These are phyloP conservation scores for Samia ricini DNA, from an alignment of 1,140 invertebrate genomes.

Conservation along the genomic window DNA sequence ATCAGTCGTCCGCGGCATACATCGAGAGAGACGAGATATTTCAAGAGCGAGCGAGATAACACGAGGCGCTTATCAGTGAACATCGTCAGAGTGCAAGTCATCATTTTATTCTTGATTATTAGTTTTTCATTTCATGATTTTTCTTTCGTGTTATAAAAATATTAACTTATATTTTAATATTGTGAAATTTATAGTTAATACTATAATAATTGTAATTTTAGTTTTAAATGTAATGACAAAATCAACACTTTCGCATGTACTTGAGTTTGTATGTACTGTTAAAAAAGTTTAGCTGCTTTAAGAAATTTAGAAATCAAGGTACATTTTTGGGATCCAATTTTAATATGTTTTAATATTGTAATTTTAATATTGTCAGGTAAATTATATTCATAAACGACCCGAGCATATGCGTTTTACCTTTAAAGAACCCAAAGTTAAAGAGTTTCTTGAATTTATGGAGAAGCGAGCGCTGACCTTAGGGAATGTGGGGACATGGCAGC, in stretches of 20 bases:
- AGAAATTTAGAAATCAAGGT: not conserved
- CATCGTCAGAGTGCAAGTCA: no score
- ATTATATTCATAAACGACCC: constrained; percentile 1
- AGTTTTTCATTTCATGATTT: no score
- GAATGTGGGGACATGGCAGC: not conserved
- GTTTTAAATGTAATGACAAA: not conserved
- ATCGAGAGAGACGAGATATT: no score
- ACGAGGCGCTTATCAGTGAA: no score
- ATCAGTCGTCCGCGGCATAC: no score
- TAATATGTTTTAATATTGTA: no score
- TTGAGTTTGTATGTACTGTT: not conserved
- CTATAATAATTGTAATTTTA: constrained; percentile 2
- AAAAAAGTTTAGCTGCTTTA: constrained; percentile 2
- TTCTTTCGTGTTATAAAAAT: no score
- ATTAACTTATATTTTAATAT: no score
- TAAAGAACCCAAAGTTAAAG: not conserved
- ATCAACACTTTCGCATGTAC: not conserved
- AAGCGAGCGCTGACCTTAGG: constrained; percentile 3
- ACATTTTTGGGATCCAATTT: constrained; percentile 1
- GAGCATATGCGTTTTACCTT: not conserved
- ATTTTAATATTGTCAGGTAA: constrained; percentile 1
- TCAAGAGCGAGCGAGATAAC: no score
- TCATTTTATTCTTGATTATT: no score
- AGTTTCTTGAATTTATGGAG: not conserved
- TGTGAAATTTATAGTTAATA: no score